Conservation (phyloP, 2,113 vertebrate genomes). For the Oncorhynchus masou region DNA sequence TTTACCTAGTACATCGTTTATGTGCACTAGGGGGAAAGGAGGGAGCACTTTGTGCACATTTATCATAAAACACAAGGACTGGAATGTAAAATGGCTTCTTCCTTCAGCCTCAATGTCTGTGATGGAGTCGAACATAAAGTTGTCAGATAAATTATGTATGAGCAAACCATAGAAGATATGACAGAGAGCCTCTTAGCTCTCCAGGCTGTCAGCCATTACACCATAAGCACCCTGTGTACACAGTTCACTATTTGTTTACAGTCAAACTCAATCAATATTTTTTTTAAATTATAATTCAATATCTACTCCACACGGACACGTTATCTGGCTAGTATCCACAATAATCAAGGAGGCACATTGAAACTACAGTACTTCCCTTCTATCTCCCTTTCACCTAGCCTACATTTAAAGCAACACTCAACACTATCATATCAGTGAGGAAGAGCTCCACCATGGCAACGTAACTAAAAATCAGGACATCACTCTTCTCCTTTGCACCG, state of each 20-base stretch:
- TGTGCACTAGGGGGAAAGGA: slow-evolving; percentile 90
- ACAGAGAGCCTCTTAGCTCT: slow-evolving; percentile 87
- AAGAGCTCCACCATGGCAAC: slow-evolving; percentile 5
- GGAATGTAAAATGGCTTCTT: slow-evolving; percentile 86
- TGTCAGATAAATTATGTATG: slow-evolving; percentile 94
- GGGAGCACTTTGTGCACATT: slow-evolving; percentile 85
- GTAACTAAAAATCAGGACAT: slow-evolving; percentile 3
- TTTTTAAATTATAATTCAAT: not conserved
- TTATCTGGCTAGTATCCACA: not conserved
- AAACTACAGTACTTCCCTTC: not conserved
- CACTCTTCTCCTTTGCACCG: slow-evolving; percentile 3
- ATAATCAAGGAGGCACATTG: not conserved
- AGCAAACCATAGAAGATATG: slow-evolving; percentile 86
- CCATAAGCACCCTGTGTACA: not conserved
- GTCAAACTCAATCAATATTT: not conserved
- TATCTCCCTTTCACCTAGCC: not conserved
- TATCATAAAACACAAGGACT: slow-evolving; percentile 83
- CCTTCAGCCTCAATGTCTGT: slow-evolving; percentile 91
- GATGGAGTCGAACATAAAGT: slow-evolving; percentile 94
- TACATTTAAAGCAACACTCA: not conserved
- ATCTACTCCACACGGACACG: not conserved
- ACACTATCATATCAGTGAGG: not conserved
- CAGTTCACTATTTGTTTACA: not conserved
- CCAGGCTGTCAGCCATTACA: slow-evolving; percentile 79
- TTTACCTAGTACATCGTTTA: slow-evolving; percentile 73